Base-by-base conservation (phyloP, 2,888 invertebrate genomes). In the Drosophila borealis region DNA sequence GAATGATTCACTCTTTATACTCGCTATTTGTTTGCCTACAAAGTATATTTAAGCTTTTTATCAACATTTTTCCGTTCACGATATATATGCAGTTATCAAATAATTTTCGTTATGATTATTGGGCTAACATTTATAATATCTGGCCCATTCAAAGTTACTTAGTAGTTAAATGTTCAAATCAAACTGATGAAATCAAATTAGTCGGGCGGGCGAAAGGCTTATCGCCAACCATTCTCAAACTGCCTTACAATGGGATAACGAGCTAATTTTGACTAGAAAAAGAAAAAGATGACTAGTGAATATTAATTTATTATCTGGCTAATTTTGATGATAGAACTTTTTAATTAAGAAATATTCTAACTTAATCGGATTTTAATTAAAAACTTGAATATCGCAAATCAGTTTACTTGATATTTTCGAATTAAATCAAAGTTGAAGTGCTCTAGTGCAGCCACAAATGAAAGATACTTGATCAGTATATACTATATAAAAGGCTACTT, bases 151-250 rank as follows among this genome's bases (percentile, higher is more conserved):
- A 59, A 37, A 54, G 41, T 59, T 34, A 39, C 33, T 49, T 53
- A 55, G 45, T 10, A 54, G 13, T 53, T 42, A 66, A 74, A 53
- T 54, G 65, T 13, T 37, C 25, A 55, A 77, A 77, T 76, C 69
- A 69, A 64, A 71, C 71, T 68, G 59, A 82, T 82, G 73, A 56
- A 53, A 49, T 65, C 57, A 70, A 84, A 84, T 84, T 80, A 70
- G 66, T 68, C 54, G 25, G 42, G 21, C 19, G 53, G 41, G 21
- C 36, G 41, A 51, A 39, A 41, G 50, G 48, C 62, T 67, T 60
- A 76, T 70, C 42, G 19, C 34, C 36, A 11, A 21, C 41, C 29
- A 25, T 21, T 53, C 41, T 34, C 68, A 61, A 76, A 76, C 67
- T 67, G 61, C 10, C 41, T 46, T 62, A 54, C 65, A 67, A 62